Base-by-base conservation (phyloP, 2,113 vertebrate species). In the Brachirus orientalis region DNA sequence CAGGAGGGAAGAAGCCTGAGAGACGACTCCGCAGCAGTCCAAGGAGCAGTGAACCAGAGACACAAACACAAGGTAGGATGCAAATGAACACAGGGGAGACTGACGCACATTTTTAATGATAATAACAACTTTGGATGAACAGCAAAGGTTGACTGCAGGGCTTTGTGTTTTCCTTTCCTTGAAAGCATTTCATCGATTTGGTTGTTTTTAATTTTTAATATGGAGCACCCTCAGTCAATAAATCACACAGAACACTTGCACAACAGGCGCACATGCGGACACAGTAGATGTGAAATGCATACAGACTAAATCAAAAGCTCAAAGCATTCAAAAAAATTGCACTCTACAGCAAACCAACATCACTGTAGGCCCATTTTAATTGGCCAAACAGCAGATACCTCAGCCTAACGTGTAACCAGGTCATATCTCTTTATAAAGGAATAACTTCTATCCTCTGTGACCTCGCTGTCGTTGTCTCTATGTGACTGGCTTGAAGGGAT, bases 21-120 rank as follows among this genome's bases (percentile, higher is more conserved):
- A 93, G 95, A 67, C 86, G 96, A 77, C 94, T 95, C 0, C 93
- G 96, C 38, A 96, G 96, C 92, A 98, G 96, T 80, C 96, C 96
- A 0, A 94, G 95, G 84, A 91, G 94, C 3, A 94, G 61, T 10
- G 96, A 97, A 19, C 92, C 94, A 40, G 96, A 98, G 68, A 82
- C 92, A 40, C 96, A 89, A 53, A 69, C 88, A 79, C 87, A 84
- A 86, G 90, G 90, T 91, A 77, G 55, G 78, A 69, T 18, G 12
- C 33, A 44, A 33, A 40, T 36, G 28, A 63, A 43, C 55, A 10
- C 37, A 22, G 1, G 33, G 41, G 19, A 72, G 57, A 69, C 48
- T 52, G 47, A 44, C 45, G 47, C 45, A 52, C 10, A 12, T 13
- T 43, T 14, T 43, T 10, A 13, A 12, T 14, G 10, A 43, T 12